These are phyloP conservation scores for Bombus confusus DNA, from an alignment of 1,140 invertebrate genomes.

Conservation along the genomic window DNA sequence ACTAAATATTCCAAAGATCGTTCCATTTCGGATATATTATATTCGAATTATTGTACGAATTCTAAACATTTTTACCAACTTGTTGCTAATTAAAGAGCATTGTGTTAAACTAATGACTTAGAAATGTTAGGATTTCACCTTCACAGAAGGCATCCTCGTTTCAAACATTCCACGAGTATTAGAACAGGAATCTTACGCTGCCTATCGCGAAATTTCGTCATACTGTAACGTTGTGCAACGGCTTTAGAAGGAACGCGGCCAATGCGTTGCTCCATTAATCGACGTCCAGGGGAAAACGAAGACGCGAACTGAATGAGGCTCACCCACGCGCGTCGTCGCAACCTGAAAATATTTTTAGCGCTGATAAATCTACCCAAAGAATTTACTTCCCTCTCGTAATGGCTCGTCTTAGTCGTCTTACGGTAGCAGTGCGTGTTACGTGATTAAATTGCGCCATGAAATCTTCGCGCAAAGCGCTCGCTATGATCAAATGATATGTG, in stretches of 20 bases:
- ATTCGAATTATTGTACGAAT: no score
- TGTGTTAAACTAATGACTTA: no score
- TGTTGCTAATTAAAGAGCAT: no score
- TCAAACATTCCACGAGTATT: not conserved
- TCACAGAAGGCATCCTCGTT: no score
- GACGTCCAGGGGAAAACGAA: not conserved
- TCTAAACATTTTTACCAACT: no score
- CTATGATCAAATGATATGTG: not conserved
- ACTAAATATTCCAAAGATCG: no score
- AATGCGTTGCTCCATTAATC: constrained; percentile 12
- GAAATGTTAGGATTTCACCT: no score
- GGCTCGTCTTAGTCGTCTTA: not conserved
- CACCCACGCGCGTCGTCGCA: constrained; percentile 2
- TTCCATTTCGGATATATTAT: no score
- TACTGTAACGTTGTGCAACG: not conserved
- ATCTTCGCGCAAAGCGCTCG: not conserved
- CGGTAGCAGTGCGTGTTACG: not conserved
- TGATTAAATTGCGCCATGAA: constrained; percentile 21
- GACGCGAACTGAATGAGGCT: not conserved
- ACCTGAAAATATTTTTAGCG: constrained; percentile 12
- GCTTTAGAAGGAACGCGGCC: not conserved
- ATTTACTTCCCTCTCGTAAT: not conserved
- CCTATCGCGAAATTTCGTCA: not conserved
- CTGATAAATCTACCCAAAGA: not conserved
- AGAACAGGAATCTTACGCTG: no score